Conservation (phyloP, 2,797 vertebrate species). For the Pipistrellus kuhlii region DNA sequence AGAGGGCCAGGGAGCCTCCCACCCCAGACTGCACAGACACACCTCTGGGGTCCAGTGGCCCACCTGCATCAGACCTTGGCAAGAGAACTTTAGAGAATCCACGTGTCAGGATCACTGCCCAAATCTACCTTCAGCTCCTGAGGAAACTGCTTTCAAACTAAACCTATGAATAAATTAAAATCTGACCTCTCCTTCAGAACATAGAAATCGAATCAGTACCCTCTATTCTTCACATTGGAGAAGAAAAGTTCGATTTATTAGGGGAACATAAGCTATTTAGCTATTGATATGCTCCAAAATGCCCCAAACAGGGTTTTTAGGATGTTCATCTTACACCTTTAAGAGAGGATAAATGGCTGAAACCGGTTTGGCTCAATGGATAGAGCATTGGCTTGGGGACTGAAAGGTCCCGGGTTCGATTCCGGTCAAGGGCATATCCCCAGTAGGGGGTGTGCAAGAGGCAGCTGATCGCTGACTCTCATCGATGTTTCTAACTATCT, state of each 20-base stretch:
- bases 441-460: too few relatives aligned
- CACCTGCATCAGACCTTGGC: conserved; percentile 13
- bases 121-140: neutral
- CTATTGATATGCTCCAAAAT: neutral
- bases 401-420: too few relatives aligned
- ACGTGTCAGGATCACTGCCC: conserved; percentile 3
- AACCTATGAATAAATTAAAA: conserved; percentile 51
- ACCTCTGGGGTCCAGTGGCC: neutral
- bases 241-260: neutral
- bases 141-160: conserved; percentile 48
- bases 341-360: conserved; percentile 1
- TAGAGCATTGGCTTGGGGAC: too few relatives aligned
- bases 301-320: neutral
- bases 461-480: too few relatives aligned
- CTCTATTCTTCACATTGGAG: conserved; percentile 43
- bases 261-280: neutral
- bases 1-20: neutral
- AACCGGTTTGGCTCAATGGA: too few relatives aligned
- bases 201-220: conserved; percentile 14
- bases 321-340: conserved; percentile 5
- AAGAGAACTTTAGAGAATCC: conserved; percentile 25
- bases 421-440: too few relatives aligned
- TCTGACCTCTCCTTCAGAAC: neutral
- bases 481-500: too few relatives aligned
- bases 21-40: neutral